Evolutionary conservation across 2,888 invertebrate species (phyloP).

Genomic region (Pasiphila rectangulata): DNA sequence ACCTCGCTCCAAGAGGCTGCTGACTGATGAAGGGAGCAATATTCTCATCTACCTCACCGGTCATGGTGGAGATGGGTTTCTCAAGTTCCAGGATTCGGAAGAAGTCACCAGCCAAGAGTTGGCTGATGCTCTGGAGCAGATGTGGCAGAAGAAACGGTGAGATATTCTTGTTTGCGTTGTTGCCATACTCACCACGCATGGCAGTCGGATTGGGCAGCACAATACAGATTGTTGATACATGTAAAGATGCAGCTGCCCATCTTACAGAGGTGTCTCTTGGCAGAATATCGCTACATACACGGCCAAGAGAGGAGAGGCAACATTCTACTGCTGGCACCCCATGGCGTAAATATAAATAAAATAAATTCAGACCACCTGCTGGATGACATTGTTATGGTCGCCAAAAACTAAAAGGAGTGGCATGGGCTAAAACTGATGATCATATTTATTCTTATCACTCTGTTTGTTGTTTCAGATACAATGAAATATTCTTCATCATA

Average conservation of each 20-base stretch:
- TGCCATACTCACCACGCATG: no score
- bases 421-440: not conserved
- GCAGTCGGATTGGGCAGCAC: no score
- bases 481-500: constrained; percentile 98
- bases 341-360: no score
- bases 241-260: no score
- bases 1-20: constrained; percentile 95
- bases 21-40: constrained; percentile 98
- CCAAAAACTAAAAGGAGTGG: not conserved
- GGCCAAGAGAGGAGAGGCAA: no score
- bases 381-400: no score
- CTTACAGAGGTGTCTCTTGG: no score
- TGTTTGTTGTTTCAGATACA: constrained; percentile 84
- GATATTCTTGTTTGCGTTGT: not conserved
- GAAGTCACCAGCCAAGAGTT: constrained; percentile 99
- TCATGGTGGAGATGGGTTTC: constrained; percentile 99
- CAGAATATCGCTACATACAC: no score
- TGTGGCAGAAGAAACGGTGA: constrained; percentile 98
- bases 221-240: no score
- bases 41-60: constrained; percentile 97
- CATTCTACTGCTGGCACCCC: no score
- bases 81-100: constrained; percentile 99
- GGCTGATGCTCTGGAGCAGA: constrained; percentile 99
- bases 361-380: no score
- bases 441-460: not conserved